Evolutionary conservation across 2,888 invertebrate genomes (phyloP), one percentile per base, ranked within the genome.

Genomic region (Lepidochitona cinerea): DNA sequence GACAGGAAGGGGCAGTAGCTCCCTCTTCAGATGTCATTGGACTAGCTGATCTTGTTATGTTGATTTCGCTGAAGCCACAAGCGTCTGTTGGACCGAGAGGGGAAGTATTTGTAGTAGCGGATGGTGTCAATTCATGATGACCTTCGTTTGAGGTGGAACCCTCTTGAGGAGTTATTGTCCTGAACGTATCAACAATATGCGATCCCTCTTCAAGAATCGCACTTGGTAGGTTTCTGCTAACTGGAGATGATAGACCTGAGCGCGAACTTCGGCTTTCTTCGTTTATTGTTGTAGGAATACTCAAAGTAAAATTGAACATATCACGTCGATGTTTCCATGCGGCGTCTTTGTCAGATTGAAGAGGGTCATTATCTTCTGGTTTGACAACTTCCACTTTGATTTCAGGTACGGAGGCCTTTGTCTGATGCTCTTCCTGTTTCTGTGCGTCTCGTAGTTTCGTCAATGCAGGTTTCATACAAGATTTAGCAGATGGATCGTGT

Each of bases 201-300:
- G n/a, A n/a, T n/a, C n/a, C 49, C 49, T 49, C 49, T 23, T 49
- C 49, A 2, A 23, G 7, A 49, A 49, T 49, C n/a, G 49, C 49
- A 23, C n/a, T n/a, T 49, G 49, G 49, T 7, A 49, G 2, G 23
- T 49, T 23, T 2, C 49, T 18, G n/a, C 41, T 12, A 41, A 41
- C 18, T 41, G 41, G 41, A 41, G 41, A 41, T 41, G 41, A 18
- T 41, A 41, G 18, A 41, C 18, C 41, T 9, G 41, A 77, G 68
- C 80, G 79, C 32, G 80, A 76, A 9, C 83, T 73, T 37, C 81
- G 81, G 53, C 85, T 85, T 64, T 85, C 85, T 70, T 85, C 85
- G 53, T 84, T 82, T 12, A 85, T 85, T 6, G 85, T 85, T 0
- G 84, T 84, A 9, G 84, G 85, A 29, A 85, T 84, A 68, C 82